A percentile compares a stretch with the other conserved stretches of the same genome.
Conservation (phyloP, 1,140 invertebrate species). For the Apis florea region DNA sequence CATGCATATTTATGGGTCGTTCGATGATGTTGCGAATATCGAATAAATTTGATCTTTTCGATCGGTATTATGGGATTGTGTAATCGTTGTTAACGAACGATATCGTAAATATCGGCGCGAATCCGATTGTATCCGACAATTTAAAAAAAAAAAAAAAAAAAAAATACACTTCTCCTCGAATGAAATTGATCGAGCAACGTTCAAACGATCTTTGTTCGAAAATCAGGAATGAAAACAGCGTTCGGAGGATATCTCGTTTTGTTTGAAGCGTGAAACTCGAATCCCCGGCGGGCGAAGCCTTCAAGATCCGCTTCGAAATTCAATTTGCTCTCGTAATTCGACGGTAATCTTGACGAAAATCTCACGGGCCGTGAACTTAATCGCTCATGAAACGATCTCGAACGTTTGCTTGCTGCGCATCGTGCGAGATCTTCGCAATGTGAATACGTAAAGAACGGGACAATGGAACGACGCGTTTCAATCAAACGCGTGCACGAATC, state of each 20-base stretch:
- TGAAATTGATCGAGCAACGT: not conserved
- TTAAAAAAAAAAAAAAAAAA: too few relatives aligned
- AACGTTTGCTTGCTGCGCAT: not conserved
- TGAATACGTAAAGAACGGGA: not conserved
- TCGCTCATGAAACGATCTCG: slow-evolving; percentile 28
- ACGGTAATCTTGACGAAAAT: slow-evolving; percentile 26
- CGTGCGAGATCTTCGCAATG: slow-evolving; percentile 5
- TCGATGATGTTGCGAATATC: not conserved
- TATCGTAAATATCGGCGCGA: not conserved
- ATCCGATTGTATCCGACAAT: not conserved
- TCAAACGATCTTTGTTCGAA: too few relatives aligned
- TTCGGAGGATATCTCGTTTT: not conserved
- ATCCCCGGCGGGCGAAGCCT: slow-evolving; percentile 3
- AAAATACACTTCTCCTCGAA: too few relatives aligned
- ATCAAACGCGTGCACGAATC: not conserved
- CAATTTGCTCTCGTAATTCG: slow-evolving; percentile 28
- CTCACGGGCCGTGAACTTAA: slow-evolving; percentile 11
- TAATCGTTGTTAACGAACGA: too few relatives aligned
- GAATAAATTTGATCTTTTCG: not conserved
- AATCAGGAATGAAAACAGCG: not conserved
- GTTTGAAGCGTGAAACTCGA: slow-evolving; percentile 6
- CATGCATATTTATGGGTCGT: not conserved
- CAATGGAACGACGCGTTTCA: not conserved
- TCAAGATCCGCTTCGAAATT: slow-evolving; percentile 10
- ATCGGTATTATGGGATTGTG: not conserved